Evolutionary conservation across 2,888 invertebrate genomes (phyloP).

Genomic region (Bellardia bayeri): DNA sequence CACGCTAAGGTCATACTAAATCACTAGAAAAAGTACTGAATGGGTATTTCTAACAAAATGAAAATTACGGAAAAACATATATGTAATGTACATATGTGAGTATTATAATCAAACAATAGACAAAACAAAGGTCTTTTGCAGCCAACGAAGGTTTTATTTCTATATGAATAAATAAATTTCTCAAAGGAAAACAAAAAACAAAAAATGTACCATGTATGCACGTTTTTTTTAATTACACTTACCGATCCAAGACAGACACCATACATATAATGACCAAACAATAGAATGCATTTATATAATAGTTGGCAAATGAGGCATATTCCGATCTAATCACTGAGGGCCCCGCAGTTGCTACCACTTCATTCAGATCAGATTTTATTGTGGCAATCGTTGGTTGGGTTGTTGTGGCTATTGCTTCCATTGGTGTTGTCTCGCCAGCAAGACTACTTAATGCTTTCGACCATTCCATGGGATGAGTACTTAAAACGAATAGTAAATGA

Average conservation of each 20-base stretch:
- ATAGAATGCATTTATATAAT: slow-evolving; percentile 85
- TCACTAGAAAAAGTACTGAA: not conserved
- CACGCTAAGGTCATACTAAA: slow-evolving; percentile 69
- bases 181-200: not conserved
- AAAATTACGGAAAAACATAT: not conserved
- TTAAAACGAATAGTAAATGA: slow-evolving; percentile 83
- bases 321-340: slow-evolving; percentile 72
- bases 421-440: slow-evolving; percentile 79
- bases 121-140: slow-evolving; percentile 25
- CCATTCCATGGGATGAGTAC: slow-evolving; percentile 84
- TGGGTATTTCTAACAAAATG: slow-evolving; percentile 7
- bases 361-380: slow-evolving; percentile 10
- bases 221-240: slow-evolving; percentile 75
- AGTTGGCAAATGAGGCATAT: slow-evolving; percentile 83
- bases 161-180: not conserved
- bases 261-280: slow-evolving; percentile 85
- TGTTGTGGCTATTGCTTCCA: slow-evolving; percentile 34
- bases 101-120: slow-evolving; percentile 23
- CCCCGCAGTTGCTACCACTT: slow-evolving; percentile 8
- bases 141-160: slow-evolving; percentile 18
- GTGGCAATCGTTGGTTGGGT: slow-evolving; percentile 29
- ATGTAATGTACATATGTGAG: no score
- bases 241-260: slow-evolving; percentile 86
- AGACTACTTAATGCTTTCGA: slow-evolving; percentile 81
- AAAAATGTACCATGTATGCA: not conserved